Evolutionary conservation across 2,888 invertebrate genomes (phyloP), one percentile per base, ranked within the genome.

Genomic region (Ornithoptera alexandrae): DNA sequence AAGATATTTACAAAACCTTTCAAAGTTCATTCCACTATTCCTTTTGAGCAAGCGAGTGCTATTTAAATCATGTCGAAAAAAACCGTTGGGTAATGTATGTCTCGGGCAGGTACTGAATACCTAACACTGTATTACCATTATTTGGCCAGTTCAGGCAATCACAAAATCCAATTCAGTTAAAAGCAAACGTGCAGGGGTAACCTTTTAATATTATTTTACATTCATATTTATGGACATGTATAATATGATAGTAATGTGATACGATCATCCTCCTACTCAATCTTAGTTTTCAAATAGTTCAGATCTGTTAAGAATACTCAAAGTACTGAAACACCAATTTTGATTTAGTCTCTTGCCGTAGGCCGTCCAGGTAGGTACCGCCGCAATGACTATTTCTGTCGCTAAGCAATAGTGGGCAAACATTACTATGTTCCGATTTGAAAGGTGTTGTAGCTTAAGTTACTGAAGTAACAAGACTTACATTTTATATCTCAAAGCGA

Each of bases 131-230:
- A 70, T 70, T 53, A 70, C 36, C 67, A 70, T 70, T 70, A 67
- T 70, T 70, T 70, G 59, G 67, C 70, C 62, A 70, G 66, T 70
- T 64, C 59, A 63, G 42, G 63, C 70, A 70, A 70, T 70, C 70
- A 64, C 63, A 67, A 67, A 70, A 67, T 67, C 63, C 70, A 70
- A 70, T 70, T 70, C 60, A 56, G 67, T 67, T 70, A 70, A 70
- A 70, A 70, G 67, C 67, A 24, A 64, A 70, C 70, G 63, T 64
- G 63, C 56, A 60, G 46, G 53, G 59, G 60, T 66, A 59, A 62
- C 70, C 63, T 66, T 70, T 70, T 67, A 67, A 64, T 70, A 64
- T 67, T 63, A 63, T 70, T 67, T 63, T 62, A 62, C 57, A 66
- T 70, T 67, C 63, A 67, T 70, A 70, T 70, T 70, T 70, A 67